Evolutionary conservation across 2,113 vertebrate species (phyloP), one percentile per base, ranked within the genome.

Genomic region (Ageneiosus marmoratus): DNA sequence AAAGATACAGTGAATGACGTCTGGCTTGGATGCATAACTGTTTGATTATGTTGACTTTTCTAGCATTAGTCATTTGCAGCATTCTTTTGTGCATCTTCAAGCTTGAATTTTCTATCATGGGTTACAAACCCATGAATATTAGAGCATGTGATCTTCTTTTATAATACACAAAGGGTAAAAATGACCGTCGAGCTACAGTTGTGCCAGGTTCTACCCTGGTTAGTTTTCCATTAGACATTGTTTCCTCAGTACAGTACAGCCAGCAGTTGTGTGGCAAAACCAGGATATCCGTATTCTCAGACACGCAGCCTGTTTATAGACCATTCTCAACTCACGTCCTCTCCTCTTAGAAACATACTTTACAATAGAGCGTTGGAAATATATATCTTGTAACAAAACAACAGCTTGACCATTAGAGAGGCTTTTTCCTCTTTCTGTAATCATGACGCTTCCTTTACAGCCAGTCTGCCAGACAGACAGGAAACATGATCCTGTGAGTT

Each of bases 361-460:
- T 84, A 46, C 48, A 41, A 50, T 37, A 51, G 27, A 48, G 50
- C 18, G 7, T 56, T 48, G 20, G n/a, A 70, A 78, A 51, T 53
- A 50, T 29, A 48, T 34, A 81, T 60, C 46, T 70, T 34, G 41
- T 13, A 16, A 74, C 50, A 77, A 69, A 83, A 88, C 81, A 87
- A 87, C 86, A 41, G 75, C 67, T 22, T 37, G 83, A 48, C 76
- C 79, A 81, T 67, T 75, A 60, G 32, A 81, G 48, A 65, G 69
- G 41, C 29, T 67, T 48, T 82, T 74, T 85, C 89, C 87, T 87
- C 86, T 86, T 87, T 80, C 41, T 79, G 85, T 89, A 92, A 94
- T 92, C 93, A 92, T 91, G 87, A 15, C 50, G 86, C 88, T 95
- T 94, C 93, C 92, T 92, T 83, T 87, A 89, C 85, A 91, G 88